Evolutionary conservation across 1,140 invertebrate species (phyloP), one percentile per base, ranked within the genome.

Genomic region (Neodiprion pinetum): DNA sequence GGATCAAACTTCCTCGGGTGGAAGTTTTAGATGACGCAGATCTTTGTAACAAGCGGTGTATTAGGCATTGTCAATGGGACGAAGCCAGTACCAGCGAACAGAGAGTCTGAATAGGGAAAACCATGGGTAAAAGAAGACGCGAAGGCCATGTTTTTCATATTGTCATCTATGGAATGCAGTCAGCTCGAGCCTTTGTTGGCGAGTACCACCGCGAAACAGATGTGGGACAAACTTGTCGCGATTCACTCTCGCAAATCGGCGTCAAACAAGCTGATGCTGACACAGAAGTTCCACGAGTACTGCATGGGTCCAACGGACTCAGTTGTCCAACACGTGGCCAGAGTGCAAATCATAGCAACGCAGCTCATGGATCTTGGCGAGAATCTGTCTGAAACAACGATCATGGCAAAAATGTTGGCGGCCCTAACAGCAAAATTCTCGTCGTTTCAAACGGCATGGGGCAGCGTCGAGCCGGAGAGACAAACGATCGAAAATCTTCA

Each of bases 71-170:
- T 77, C 9, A 67, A 71, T n/a, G 76, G 76, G 10, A 48, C 68
- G 8, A 47, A 49, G 47, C 66, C 9, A 17, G 67, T 11, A 23
- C 72, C 69, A n/a, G 69, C 11, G 2, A 70, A 48, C 14, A 40
- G 7, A 12, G 50, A 12, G n/a, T 9, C 5, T 10, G 69, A 21
- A 40, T 40, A 74, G 5, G 7, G 11, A 12, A 74, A 71, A 53
- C 17, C 21, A 23, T 76, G 72, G 72, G 72, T 50, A 0, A 74
- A 68, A 65, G 72, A 76, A 65, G 69, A 76, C 47, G 75, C 75
- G 8, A 74, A 71, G 53, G 72, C 75, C 9, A 74, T 67, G 28
- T 40, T 40, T 40, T 40, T 40, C 2, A 40, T 40, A 40, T 40
- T 1, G 28, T 40, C 28, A 40, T 11, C 70, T 50, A 17, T 75